Conservation (phyloP, 2,113 vertebrate genomes). For the Poeciliopsis prolifica region DNA sequence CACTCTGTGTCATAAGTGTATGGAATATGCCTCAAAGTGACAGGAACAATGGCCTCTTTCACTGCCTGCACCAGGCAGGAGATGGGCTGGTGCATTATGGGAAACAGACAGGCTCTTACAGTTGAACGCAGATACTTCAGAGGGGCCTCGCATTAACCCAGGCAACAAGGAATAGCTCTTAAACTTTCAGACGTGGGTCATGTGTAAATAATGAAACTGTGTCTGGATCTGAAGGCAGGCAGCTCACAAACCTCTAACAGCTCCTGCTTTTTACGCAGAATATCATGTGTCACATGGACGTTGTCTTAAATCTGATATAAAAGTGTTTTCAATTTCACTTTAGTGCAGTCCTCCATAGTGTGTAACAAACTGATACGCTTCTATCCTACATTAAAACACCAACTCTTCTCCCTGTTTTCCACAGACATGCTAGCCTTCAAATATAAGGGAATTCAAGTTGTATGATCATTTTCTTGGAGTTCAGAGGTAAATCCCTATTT, state of each 20-base stretch:
- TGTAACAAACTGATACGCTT: not conserved
- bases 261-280: not conserved
- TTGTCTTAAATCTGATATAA: not conserved
- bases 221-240: conserved; percentile 8
- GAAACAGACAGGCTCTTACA: conserved; percentile 65
- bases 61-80: conserved; percentile 56
- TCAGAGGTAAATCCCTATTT: too few relatives aligned
- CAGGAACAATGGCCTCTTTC: conserved; percentile 81
- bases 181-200: conserved; percentile 43
- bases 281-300: not conserved
- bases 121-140: conserved; percentile 50
- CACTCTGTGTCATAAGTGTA: conserved; percentile 78
- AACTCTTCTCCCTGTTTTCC: not conserved
- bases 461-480: too few relatives aligned
- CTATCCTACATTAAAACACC: not conserved
- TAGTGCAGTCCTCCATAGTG: not conserved
- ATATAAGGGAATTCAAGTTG: too few relatives aligned
- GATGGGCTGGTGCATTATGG: conserved; percentile 74
- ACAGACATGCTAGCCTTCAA: not conserved
- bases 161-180: conserved; percentile 57
- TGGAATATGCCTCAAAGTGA: conserved; percentile 74
- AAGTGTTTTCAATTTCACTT: not conserved
- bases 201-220: conserved; percentile 28
- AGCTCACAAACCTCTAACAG: not conserved
- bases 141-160: conserved; percentile 47